Base-by-base conservation (phyloP, 2,888 invertebrate genomes). In the Patella pellucida region DNA sequence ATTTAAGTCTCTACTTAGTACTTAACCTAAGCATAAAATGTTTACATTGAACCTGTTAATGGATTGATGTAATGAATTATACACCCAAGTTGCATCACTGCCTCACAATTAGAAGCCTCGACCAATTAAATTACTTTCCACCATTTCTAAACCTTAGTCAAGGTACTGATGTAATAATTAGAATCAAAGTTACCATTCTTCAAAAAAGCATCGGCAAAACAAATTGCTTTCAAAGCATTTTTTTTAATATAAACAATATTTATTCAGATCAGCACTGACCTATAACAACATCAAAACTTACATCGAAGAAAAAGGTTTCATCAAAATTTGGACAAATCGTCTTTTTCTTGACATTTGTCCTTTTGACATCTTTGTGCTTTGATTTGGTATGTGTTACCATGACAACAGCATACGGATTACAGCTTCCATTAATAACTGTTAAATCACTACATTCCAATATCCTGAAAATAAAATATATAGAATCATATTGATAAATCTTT, bases 271-370 rank as follows among this genome's bases (percentile, higher is more conserved):
- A n/a, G n/a, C n/a, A n/a, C n/a, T 41, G 3, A 31, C 31, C 31
- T 31, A 31, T 31, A 7, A 41, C 41, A 41, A 41, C 41, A 9
- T 41, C 41, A 41, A 9, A 41, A 83, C 87, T 85, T 89, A 93
- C 93, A 91, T 93, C 93, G 90, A 97, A 97, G 89, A 94, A 93
- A 91, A 97, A 95, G 81, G 94, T 94, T 92, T 97, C 97, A 88
- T 96, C 96, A 91, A 95, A 97, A 89, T 95, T 94, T 16, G 97
- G 97, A 90, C 95, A 95, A 81, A 95, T 95, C 73, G 96, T 97
- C 93, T 97, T 97, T 93, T 96, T 97, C 90, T 94, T 94, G 79
- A 95, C 94, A 91, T 95, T 96, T 54, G 97, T 96, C 89, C 95
- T 94, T 90, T 95, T 86, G 2, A 85, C 78, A 51, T 89, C 89